phyloP scores from a whole-genome alignment of 2,888 invertebrate genomes.

The Campaea margaritaria region DNA sequence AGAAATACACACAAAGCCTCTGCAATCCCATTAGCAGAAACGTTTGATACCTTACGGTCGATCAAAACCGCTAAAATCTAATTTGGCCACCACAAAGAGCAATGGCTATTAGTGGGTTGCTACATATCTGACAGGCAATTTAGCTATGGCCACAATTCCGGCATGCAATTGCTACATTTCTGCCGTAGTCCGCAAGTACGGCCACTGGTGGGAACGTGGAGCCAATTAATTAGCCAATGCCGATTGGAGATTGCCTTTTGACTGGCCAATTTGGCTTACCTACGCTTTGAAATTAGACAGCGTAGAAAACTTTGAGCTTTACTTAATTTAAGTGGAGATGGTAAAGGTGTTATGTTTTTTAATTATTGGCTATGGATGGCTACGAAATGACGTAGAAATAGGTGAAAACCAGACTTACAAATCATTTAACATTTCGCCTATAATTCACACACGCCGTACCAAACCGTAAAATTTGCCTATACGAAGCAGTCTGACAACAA shows the following conservation, averaged over 20 bases:
- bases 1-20: too few relatives aligned
- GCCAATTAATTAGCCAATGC: slow-evolving; percentile 47
- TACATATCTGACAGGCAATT: slow-evolving; percentile 9
- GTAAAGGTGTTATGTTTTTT: too few relatives aligned
- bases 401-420: too few relatives aligned
- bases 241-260: slow-evolving; percentile 37
- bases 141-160: not conserved
- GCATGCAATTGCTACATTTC: not conserved
- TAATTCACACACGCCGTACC: not conserved
- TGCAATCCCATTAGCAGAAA: too few relatives aligned
- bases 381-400: too few relatives aligned
- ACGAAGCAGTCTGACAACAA: slow-evolving; percentile 57
- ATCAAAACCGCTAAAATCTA: slow-evolving; percentile 19
- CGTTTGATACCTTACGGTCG: not conserved
- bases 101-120: slow-evolving; percentile 11
- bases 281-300: too few relatives aligned
- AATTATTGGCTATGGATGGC: too few relatives aligned
- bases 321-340: too few relatives aligned
- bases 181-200: slow-evolving; percentile 1
- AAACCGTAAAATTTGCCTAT: slow-evolving; percentile 33
- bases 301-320: too few relatives aligned
- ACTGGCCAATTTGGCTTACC: not conserved
- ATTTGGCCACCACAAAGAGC: slow-evolving; percentile 20
- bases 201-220: slow-evolving; percentile 6
- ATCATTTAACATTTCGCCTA: not conserved